Evolutionary conservation across 2,888 invertebrate genomes (phyloP).

Genomic region (Eupithecia pulchellata): DNA sequence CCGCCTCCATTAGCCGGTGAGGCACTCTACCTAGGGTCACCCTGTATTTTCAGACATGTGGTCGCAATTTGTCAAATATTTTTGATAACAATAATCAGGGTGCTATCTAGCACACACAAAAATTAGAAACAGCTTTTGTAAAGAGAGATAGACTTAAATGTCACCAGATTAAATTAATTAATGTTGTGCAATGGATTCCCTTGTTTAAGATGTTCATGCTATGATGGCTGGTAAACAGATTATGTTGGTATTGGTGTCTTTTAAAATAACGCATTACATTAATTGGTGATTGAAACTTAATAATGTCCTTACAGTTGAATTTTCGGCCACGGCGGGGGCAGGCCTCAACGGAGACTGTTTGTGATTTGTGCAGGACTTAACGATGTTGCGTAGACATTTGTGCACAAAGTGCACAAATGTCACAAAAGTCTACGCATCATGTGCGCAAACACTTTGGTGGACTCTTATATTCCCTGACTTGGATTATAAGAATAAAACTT

Average conservation of each 20-base stretch:
- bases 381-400: too few species aligned
- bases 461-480: background rate
- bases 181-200: background rate
- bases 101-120: background rate
- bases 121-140: background rate
- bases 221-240: background rate
- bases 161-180: too few species aligned
- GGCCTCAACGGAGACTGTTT: background rate
- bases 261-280: background rate
- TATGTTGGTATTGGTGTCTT: background rate
- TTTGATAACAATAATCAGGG: background rate
- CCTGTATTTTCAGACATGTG: background rate
- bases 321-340: background rate
- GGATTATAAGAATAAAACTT: background rate
- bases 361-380: background rate
- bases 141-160: background rate
- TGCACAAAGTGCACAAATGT: background rate
- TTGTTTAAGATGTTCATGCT: background rate
- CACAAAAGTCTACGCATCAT: too few species aligned
- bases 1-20: constrained; percentile 33
- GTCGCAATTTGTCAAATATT: background rate
- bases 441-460: background rate
- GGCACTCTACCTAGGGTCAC: constrained; percentile 26
- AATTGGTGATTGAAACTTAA: background rate
- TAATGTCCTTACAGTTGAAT: background rate